A percentile compares a stretch with the other conserved stretches of the same genome.
Evolutionary conservation across 2,888 invertebrate species (phyloP).

Genomic region (Ametastegia equiseti): DNA sequence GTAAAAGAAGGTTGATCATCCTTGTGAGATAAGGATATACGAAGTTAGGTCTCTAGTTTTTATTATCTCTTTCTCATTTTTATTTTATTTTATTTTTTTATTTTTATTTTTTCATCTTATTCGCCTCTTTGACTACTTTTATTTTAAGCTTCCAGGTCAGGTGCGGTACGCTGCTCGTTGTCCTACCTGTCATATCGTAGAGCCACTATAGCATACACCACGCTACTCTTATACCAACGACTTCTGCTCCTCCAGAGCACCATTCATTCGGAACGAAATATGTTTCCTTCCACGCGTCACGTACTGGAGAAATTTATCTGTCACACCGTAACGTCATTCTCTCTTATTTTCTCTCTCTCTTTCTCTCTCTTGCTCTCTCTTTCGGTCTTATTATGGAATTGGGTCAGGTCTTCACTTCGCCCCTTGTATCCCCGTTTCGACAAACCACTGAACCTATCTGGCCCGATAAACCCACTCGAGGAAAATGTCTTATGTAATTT

Average conservation of each 20-base stretch:
- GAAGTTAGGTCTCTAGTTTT: conserved; percentile 1
- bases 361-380: background rate
- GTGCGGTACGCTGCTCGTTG: conserved; percentile 58
- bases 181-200: conserved; percentile 54
- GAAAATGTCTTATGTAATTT: background rate
- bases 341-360: background rate
- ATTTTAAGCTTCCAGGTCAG: conserved; percentile 70
- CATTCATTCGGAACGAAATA: conserved; percentile 61
- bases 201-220: background rate
- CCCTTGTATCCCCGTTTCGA: background rate
- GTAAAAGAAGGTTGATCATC: conserved; percentile 4
- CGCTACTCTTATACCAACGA: background rate
- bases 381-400: conserved; percentile 58
- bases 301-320: conserved; percentile 68
- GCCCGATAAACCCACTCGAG: background rate
- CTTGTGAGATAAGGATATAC: background rate
- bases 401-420: conserved; percentile 62
- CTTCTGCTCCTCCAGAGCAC: background rate
- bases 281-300: conserved; percentile 68
- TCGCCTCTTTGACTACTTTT: background rate
- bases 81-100: background rate
- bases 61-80: background rate
- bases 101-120: background rate
- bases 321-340: conserved; percentile 57
- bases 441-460: background rate